Conservation (phyloP, 2,888 invertebrate species). For the Aethes cnicana region DNA sequence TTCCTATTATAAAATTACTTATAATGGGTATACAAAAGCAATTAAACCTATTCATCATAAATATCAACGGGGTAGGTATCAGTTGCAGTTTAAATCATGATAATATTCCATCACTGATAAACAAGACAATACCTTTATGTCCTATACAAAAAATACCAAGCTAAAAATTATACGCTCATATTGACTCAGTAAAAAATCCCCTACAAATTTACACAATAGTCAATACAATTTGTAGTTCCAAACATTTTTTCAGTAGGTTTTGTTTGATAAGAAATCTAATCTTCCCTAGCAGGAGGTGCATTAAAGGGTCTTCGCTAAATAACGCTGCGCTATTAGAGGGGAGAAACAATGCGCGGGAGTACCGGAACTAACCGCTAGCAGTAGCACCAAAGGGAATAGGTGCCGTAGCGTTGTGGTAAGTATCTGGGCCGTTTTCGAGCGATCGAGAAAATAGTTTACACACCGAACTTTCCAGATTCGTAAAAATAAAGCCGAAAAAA, state of each 20-base stretch:
- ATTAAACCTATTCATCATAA: no score
- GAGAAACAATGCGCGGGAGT: conserved; percentile 64
- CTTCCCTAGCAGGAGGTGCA: conserved; percentile 67
- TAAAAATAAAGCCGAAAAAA: no score
- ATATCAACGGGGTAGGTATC: no score
- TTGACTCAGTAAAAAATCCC: conserved; percentile 33
- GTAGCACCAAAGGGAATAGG: conserved; percentile 69
- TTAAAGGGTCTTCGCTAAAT: conserved; percentile 77
- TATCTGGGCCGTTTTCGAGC: conserved; percentile 35
- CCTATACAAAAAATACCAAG: not conserved
- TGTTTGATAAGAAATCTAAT: conserved; percentile 78
- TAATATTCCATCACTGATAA: no score
- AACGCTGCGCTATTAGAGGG: conserved; percentile 69
- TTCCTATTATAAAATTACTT: no score
- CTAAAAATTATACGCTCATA: conserved; percentile 5
- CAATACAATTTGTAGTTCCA: conserved; percentile 48
- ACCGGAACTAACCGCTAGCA: conserved; percentile 78
- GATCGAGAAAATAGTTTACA: no score
- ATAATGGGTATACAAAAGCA: no score
- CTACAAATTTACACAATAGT: conserved; percentile 37
- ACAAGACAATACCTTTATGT: not conserved
- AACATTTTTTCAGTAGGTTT: conserved; percentile 52
- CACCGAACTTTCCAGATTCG: no score
- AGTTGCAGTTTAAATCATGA: no score
- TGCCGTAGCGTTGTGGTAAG: conserved; percentile 52